Evolutionary conservation across 2,797 vertebrate species (phyloP).

Genomic region (Brachyalestes nurse): DNA sequence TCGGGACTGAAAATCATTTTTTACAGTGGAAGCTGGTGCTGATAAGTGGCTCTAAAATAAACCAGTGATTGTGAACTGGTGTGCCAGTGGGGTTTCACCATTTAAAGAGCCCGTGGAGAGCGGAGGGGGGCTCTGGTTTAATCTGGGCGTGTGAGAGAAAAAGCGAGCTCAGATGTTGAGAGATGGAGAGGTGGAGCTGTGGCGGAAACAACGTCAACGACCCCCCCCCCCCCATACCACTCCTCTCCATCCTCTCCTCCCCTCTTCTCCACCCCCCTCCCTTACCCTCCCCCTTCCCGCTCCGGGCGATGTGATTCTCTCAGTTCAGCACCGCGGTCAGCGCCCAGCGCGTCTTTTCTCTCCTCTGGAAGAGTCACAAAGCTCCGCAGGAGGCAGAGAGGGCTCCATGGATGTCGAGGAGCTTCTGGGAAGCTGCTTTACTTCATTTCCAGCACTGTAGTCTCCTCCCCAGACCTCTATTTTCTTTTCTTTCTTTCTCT

Average conservation of each 20-base stretch:
- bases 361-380: slow-evolving; percentile 43
- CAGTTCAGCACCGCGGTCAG: slow-evolving; percentile 73
- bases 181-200: slow-evolving; percentile 1
- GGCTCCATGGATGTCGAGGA: background rate
- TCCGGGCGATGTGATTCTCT: slow-evolving; percentile 27
- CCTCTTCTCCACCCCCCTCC: background rate
- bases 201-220: slow-evolving; percentile 55
- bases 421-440: slow-evolving; percentile 43
- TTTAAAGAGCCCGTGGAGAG: no score
- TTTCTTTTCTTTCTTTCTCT: slow-evolving; percentile 25
- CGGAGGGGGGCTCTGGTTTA: no score
- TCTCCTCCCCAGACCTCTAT: slow-evolving; percentile 40
- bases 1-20: no score
- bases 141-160: no score
- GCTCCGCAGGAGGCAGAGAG: slow-evolving; percentile 37
- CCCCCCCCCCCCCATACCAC: slow-evolving; percentile 2
- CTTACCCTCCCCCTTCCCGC: background rate
- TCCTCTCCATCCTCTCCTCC: background rate
- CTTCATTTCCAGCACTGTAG: slow-evolving; percentile 50
- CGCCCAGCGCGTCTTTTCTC: slow-evolving; percentile 50
- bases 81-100: no score
- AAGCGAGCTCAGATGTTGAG: background rate
- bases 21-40: no score
- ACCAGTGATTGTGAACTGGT: no score
- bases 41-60: no score